phyloP scores from a whole-genome alignment of 2,113 vertebrate species.

The Axis porcinus region DNA sequence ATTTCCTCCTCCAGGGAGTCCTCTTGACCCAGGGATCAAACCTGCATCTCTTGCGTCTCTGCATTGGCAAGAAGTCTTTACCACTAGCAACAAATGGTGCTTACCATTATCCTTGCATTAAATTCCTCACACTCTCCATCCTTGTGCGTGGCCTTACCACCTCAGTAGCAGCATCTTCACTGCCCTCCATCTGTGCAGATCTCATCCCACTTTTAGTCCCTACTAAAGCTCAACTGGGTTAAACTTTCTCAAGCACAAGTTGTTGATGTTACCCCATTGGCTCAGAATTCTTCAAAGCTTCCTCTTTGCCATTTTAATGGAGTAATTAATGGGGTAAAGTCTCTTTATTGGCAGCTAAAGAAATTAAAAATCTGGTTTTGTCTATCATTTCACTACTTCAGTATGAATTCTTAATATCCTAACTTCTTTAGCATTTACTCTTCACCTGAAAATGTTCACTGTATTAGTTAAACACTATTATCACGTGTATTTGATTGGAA shows the following conservation, averaged over 20 bases:
- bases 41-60: rapidly evolving
- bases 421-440: not conserved
- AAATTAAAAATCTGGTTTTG: not conserved
- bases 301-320: not conserved
- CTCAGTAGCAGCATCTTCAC: not conserved
- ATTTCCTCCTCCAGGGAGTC: not conserved
- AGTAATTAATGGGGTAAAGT: not conserved
- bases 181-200: not conserved
- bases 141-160: not conserved
- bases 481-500: not conserved
- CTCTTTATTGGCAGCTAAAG: not conserved
- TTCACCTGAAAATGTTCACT: not conserved
- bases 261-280: not conserved
- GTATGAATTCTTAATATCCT: not conserved
- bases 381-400: not conserved
- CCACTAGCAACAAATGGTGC: not conserved
- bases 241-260: not conserved
- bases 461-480: not conserved
- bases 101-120: no score
- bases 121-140: not conserved
- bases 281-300: not conserved
- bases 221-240: not conserved
- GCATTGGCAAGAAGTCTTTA: not conserved
- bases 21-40: not conserved
- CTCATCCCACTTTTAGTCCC: not conserved